Conservation (phyloP, 2,797 vertebrate species). For the Chelon labrosus region DNA sequence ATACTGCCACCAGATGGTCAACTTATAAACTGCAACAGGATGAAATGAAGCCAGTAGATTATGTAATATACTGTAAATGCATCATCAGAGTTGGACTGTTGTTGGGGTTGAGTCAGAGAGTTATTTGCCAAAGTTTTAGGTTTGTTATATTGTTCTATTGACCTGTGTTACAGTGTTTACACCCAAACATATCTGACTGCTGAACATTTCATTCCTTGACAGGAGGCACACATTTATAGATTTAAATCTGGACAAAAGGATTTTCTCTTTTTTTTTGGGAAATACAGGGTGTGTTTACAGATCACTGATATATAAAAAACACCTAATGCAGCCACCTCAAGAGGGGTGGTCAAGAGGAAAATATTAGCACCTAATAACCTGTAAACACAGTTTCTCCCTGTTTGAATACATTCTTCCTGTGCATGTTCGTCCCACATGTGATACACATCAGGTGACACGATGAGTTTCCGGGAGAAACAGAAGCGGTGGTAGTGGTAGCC, state of each 20-base stretch:
- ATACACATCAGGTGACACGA: too few species aligned
- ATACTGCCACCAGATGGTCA: constrained; percentile 63
- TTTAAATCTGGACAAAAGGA: not conserved
- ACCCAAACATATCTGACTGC: not conserved
- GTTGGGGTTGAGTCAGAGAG: not conserved
- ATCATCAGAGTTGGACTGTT: not conserved
- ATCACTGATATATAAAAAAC: too few species aligned
- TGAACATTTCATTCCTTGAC: not conserved
- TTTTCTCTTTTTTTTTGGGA: not conserved
- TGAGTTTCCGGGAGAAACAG: too few species aligned
- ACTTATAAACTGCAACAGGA: constrained; percentile 25
- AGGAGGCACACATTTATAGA: not conserved
- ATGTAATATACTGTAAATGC: constrained; percentile 2
- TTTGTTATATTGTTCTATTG: not conserved
- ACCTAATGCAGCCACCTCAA: too few species aligned
- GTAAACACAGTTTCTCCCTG: too few species aligned
- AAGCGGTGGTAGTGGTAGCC: too few species aligned
- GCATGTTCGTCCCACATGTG: too few species aligned
- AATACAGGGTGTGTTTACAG: too few species aligned
- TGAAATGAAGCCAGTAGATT: not conserved
- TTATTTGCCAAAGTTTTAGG: not conserved
- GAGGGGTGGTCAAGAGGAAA: too few species aligned
- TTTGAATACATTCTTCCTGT: too few species aligned
- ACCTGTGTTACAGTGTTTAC: not conserved
- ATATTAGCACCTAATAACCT: too few species aligned